Evolutionary conservation across 2,113 vertebrate genomes (phyloP).

Genomic region (Ameiurus melas): DNA sequence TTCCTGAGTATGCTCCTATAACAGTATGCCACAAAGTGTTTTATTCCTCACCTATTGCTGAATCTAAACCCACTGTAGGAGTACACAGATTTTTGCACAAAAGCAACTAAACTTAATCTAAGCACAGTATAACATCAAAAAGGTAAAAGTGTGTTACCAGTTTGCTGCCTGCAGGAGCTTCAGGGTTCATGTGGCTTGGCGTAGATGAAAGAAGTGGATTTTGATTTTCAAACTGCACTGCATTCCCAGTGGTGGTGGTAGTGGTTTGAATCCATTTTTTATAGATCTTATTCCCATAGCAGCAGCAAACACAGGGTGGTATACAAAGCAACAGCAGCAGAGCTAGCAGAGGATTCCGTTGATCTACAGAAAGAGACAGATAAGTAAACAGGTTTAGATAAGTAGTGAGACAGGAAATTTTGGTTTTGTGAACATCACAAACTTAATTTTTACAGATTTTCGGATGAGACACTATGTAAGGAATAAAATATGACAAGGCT

Average conservation of each 20-base stretch:
- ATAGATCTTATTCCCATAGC: slow-evolving; percentile 67
- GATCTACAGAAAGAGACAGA: slow-evolving; percentile 48
- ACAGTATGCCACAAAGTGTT: not conserved
- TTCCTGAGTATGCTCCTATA: too few species aligned
- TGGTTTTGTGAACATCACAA: not conserved
- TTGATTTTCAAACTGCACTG: slow-evolving; percentile 8
- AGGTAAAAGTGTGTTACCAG: slow-evolving; percentile 45
- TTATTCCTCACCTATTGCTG: not conserved
- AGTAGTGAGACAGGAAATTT: not conserved
- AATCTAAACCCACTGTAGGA: not conserved
- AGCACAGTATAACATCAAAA: not conserved
- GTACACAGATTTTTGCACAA: not conserved
- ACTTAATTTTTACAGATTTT: not conserved
- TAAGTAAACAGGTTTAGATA: not conserved
- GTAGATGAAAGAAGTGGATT: slow-evolving; percentile 9
- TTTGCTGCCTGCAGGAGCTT: slow-evolving; percentile 40
- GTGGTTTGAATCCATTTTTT: slow-evolving; percentile 51
- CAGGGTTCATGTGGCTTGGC: slow-evolving; percentile 41
- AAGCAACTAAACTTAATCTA: not conserved
- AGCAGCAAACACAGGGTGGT: slow-evolving; percentile 65
- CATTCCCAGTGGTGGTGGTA: not conserved
- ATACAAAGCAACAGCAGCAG: slow-evolving; percentile 66
- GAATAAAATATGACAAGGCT: not conserved
- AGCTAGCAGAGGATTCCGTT: slow-evolving; percentile 57
- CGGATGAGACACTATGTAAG: not conserved